Percentiles rank a stretch among this genome's conserved stretches.
Evolutionary conservation across 2,797 vertebrate genomes (phyloP).

Genomic region (Megalops cyprinoides): DNA sequence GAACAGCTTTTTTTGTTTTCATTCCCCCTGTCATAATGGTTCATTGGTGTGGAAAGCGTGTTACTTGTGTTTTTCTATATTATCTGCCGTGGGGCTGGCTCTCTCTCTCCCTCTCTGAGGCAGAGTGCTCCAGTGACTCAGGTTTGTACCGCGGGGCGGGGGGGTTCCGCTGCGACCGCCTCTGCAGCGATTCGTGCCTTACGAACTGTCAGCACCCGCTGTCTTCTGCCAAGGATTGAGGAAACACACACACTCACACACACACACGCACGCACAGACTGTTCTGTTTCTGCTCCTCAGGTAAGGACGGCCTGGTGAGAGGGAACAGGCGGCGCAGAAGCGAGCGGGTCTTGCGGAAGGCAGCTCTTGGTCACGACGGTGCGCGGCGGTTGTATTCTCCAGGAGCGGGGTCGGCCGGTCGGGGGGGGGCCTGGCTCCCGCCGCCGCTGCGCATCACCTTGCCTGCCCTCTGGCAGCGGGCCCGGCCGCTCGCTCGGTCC

Average conservation of each 20-base stretch:
- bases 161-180: neutral
- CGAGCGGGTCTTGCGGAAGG: neutral
- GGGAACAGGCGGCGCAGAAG: neutral
- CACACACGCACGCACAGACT: neutral
- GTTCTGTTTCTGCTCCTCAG: neutral
- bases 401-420: neutral
- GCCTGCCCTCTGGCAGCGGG: neutral
- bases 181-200: slow-evolving; percentile 10
- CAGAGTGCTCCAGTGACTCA: neutral
- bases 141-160: neutral
- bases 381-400: neutral
- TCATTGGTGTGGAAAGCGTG: neutral
- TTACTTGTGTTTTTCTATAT: neutral
- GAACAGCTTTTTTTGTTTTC: neutral
- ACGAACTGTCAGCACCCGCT: neutral
- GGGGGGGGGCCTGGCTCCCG: neutral
- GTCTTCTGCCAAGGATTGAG: neutral
- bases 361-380: neutral
- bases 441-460: slow-evolving; percentile 8
- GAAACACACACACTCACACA: neutral
- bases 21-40: neutral
- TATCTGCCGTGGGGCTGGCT: neutral
- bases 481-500: neutral
- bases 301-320: too few species aligned
- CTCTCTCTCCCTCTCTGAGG: neutral